Evolutionary conservation across 2,113 vertebrate genomes (phyloP).

Genomic region (Cinclus mexicanus): DNA sequence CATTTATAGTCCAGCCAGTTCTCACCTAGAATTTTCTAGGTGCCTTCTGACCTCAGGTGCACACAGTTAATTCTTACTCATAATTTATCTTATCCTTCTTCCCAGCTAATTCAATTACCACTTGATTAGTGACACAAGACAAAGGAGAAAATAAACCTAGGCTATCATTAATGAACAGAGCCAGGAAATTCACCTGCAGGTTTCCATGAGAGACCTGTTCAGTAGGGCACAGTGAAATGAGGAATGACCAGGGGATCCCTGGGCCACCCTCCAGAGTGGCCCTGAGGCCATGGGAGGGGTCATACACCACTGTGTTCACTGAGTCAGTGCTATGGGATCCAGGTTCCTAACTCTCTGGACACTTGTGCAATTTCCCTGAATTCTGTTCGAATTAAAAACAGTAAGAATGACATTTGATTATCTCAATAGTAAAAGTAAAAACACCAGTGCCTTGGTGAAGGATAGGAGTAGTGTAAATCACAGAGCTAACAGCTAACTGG

Average conservation of each 20-base stretch:
- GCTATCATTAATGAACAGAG: not conserved
- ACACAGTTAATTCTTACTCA: not conserved
- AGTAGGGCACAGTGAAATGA: not conserved
- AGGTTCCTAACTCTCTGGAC: not conserved
- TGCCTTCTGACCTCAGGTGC: not conserved
- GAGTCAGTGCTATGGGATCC: not conserved
- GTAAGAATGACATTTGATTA: not conserved
- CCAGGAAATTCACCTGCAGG: not conserved
- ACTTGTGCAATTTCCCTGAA: not conserved
- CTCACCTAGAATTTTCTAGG: not conserved
- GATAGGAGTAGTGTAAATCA: not conserved
- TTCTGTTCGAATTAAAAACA: not conserved
- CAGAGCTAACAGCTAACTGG: not conserved
- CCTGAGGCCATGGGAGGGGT: not conserved
- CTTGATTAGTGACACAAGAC: conserved; percentile 1
- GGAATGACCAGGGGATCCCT: not conserved
- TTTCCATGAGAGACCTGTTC: not conserved
- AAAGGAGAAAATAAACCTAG: conserved; percentile 7
- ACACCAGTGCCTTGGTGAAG: not conserved
- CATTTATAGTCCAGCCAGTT: not conserved
- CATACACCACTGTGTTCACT: fast-evolving
- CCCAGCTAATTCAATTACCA: conserved; percentile 42
- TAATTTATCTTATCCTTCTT: conserved; percentile 21
- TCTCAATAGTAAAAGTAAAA: not conserved
- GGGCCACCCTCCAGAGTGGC: not conserved